phyloP scores from a whole-genome alignment of 2,888 invertebrate species.

The Rapana venosa region DNA sequence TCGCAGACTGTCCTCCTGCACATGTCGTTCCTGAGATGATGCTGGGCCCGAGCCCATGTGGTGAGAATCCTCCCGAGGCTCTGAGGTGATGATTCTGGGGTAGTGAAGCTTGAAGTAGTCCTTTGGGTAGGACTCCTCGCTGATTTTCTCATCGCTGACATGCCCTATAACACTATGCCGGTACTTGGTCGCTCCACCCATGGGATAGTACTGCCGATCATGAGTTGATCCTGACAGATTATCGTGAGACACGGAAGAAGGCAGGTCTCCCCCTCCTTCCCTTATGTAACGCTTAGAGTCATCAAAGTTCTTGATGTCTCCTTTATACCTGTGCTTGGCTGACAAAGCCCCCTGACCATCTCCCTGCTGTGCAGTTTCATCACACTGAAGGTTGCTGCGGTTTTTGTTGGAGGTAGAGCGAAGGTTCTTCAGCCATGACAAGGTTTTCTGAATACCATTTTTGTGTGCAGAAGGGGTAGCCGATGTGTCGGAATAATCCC shows the following conservation, averaged over 20 bases:
- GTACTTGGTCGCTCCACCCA: constrained; percentile 16
- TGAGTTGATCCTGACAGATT: background rate
- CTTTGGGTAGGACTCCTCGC: background rate
- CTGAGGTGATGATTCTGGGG: constrained; percentile 17
- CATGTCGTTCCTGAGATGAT: background rate
- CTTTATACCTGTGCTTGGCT: background rate
- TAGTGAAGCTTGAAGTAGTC: constrained; percentile 34
- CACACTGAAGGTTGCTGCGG: constrained; percentile 21
- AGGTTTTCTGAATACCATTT: constrained; percentile 53
- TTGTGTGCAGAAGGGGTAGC: constrained; percentile 47
- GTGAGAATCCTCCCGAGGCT: background rate
- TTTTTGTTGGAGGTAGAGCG: constrained; percentile 51
- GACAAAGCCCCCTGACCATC: background rate
- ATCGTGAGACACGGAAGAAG: background rate
- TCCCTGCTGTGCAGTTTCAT: background rate
- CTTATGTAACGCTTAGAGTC: constrained; percentile 1
- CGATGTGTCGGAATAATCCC: constrained; percentile 34
- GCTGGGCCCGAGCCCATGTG: background rate
- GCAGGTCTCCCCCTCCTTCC: background rate
- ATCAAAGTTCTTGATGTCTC: background rate
- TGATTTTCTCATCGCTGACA: background rate
- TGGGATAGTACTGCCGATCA: constrained; percentile 5
- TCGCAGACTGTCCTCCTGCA: background rate
- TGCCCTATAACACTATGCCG: constrained; percentile 37
- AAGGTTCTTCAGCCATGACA: constrained; percentile 55